Evolutionary conservation across 2,797 vertebrate species (phyloP), one percentile per base, ranked within the genome.

Genomic region (Paguma larvata): DNA sequence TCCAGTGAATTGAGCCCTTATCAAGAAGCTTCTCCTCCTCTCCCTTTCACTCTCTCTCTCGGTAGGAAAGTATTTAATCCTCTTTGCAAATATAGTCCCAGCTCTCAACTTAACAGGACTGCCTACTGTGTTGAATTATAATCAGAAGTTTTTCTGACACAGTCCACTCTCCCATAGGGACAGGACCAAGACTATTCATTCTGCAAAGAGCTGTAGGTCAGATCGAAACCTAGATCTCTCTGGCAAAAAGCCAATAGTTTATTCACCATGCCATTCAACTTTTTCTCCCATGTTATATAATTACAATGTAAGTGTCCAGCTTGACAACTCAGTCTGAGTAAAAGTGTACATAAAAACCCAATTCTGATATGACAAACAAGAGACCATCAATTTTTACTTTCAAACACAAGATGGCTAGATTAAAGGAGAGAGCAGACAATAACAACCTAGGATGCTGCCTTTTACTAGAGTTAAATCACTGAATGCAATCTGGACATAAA

Each of bases 361-460:
- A 25, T 78, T 67, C 89, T 94, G 46, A 96, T 0, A 87, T 78
- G 92, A 95, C 68, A 93, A 92, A 97, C 70, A 97, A 98, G 92
- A 96, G 94, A 85, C 93, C 34, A 93, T 91, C 68, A 65, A 93
- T 91, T 97, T 98, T 95, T 95, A 91, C 95, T 97, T 98, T 97
- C 51, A 89, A 93, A 97, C 97, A 62, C 79, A 96, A 68, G 95
- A 87, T 95, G 92, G 94, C 19, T 32, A 0, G 72, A 91, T 98
- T 98, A 96, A 98, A 98, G 96, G 94, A 95, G 70, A 97, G 89
- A 5, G 48, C 75, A 95, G 84, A 85, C 72, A 82, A 95, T 97
- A 98, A 92, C 62, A 88, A 41, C 56, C 88, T 70, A 91, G 65
- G 44, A 95, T 94, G 92, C 96, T 97, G 96, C 97, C 96, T 98